These are phyloP conservation scores for Drosophila lowei DNA, from an alignment of 1,140 invertebrate species.

Conservation along the genomic window DNA sequence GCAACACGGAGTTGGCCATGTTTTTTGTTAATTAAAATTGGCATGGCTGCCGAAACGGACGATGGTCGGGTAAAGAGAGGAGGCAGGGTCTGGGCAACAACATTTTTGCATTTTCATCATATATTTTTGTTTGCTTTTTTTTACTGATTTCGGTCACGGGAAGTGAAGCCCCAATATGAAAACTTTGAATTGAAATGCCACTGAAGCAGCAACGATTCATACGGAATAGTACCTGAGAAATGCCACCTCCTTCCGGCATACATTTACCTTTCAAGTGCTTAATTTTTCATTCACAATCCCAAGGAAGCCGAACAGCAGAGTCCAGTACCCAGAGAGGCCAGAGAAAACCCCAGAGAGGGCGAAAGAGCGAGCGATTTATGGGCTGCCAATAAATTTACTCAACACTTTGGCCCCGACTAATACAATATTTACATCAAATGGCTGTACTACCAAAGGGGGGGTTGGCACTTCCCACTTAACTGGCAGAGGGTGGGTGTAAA, in stretches of 20 bases:
- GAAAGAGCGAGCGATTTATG: conserved; percentile 64
- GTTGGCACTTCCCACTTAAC: background rate
- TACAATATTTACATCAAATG: conserved; percentile 80
- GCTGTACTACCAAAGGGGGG: conserved; percentile 30
- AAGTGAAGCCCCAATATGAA: background rate
- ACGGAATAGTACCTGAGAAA: no score
- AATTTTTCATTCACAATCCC: conserved; percentile 51
- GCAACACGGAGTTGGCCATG: conserved; percentile 65
- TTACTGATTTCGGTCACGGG: conserved; percentile 8
- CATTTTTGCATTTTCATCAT: conserved; percentile 61
- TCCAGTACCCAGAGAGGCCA: no score
- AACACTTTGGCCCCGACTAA: conserved; percentile 74
- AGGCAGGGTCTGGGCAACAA: conserved; percentile 13
- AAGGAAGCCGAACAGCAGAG: background rate
- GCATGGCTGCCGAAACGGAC: conserved; percentile 42
- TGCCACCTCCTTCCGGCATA: conserved; percentile 8
- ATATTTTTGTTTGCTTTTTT: conserved; percentile 6
- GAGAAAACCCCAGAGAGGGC: conserved; percentile 19
- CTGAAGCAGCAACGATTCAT: conserved; percentile 12
- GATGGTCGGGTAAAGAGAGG: background rate
- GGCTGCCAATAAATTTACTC: conserved; percentile 77
- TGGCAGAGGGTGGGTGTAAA: conserved; percentile 28
- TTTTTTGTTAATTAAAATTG: conserved; percentile 79
- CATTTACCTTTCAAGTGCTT: conserved; percentile 53
- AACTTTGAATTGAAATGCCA: conserved; percentile 10